Evolutionary conservation across 2,888 invertebrate species (phyloP).

Genomic region (Caenorhabditis japonica): DNA sequence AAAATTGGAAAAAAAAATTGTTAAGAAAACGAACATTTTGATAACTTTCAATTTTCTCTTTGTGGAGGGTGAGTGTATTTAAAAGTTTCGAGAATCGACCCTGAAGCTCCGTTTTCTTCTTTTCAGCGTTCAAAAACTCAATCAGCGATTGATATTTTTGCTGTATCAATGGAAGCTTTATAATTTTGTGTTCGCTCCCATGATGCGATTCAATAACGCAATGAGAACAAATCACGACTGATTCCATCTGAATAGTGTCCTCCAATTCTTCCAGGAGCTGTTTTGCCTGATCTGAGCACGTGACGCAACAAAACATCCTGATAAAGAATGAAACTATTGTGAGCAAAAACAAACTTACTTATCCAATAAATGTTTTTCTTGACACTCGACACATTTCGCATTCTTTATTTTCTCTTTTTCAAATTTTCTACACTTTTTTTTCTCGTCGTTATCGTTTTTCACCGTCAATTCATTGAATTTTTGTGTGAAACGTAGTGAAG

Average conservation of each 20-base stretch:
- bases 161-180: neutral
- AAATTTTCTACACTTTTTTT: neutral
- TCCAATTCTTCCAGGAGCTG: neutral
- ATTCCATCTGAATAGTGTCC: neutral
- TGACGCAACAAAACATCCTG: constrained; percentile 9
- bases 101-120: neutral
- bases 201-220: neutral
- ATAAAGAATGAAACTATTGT: neutral
- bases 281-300: neutral
- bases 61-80: neutral
- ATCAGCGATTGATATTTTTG: neutral
- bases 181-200: neutral
- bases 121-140: neutral
- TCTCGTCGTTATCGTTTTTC: neutral
- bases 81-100: neutral
- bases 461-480: neutral
- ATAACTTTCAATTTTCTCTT: too few relatives aligned
- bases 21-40: too few relatives aligned
- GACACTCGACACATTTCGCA: constrained; percentile 1
- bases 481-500: neutral
- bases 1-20: too few relatives aligned
- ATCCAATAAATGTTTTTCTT: neutral
- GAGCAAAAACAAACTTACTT: neutral
- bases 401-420: neutral
- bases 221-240: neutral